Base-by-base conservation (phyloP, 2,797 vertebrate species). In the Leptatherina wallacei region DNA sequence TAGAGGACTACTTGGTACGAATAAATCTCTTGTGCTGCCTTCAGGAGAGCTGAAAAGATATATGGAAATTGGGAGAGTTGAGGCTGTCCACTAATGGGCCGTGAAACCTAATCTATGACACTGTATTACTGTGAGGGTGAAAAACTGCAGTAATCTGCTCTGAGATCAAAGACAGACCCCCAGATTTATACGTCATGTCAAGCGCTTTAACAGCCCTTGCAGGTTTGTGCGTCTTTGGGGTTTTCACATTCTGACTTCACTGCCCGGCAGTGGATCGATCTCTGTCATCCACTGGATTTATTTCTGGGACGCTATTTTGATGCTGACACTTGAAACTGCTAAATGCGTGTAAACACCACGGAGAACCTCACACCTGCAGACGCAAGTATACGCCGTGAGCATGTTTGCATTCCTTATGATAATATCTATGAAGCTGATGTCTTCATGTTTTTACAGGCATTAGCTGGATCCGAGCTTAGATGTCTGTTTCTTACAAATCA, bases 51-150 rank as follows among this genome's bases (percentile, higher is more conserved):
- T 49, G 30, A 65, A 77, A 85, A 81, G 84, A 91, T 89, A 91
- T 85, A 91, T 88, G 83, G 81, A 89, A 84, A 90, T 85, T 88
- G 81, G 81, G 78, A 73, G 80, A 81, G 88, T 80, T 76, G 70
- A 88, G 75, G 73, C 83, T 58, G 66, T 71, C 84, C 71, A 54
- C 80, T 93, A 93, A 93, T 89, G 88, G 84, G 74, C 85, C 63
- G 81, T 83, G 88, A 93, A 93, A 91, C 81, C 78, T 89, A 89
- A 94, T 91, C 90, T 88, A 90, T 84, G 85, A 83, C 81, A 71
- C 76, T 40, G 80, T 78, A 65, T 89, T 73, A 88, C 82, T 56
- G 79, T 11, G 5, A 38, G 77, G 36, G 61, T 80, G 81, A 85
- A 81, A 72, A 75, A 86, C 59, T 62, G 75, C 69, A 2, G 18